Conservation (phyloP, 1,140 invertebrate species). For the Drosophila neocordata region DNA sequence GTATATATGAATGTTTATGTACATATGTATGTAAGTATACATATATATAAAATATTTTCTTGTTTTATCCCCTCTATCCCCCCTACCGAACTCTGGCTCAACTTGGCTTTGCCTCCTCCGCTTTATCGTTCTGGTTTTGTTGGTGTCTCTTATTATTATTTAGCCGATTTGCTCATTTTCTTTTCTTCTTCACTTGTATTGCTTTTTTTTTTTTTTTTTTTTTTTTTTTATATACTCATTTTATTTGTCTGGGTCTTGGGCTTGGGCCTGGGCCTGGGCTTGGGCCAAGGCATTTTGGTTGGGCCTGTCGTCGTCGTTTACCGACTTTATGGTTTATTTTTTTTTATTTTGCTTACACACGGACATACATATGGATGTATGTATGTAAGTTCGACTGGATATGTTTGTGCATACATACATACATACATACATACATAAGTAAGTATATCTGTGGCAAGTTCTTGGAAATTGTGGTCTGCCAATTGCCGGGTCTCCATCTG, state of each 20-base stretch:
- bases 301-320: slow-evolving; percentile 58
- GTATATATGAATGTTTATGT: neutral
- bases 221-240: slow-evolving; percentile 42
- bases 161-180: slow-evolving; percentile 56
- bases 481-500: slow-evolving; percentile 38
- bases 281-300: slow-evolving; percentile 16
- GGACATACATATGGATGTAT: slow-evolving; percentile 25
- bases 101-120: neutral
- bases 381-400: slow-evolving; percentile 4
- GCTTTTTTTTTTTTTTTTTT: no score
- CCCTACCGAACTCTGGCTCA: neutral
- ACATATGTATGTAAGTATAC: neutral
- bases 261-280: neutral
- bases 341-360: slow-evolving; percentile 24
- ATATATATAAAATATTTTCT: slow-evolving; percentile 1
- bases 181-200: slow-evolving; percentile 11
- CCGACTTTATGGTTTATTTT: slow-evolving; percentile 53
- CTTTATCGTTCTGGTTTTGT: slow-evolving; percentile 29
- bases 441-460: slow-evolving; percentile 51
- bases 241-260: slow-evolving; percentile 47
- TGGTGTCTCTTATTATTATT: slow-evolving; percentile 56
- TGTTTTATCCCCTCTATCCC: neutral
- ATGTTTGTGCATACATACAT: slow-evolving; percentile 15
- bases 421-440: slow-evolving; percentile 33
- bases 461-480: slow-evolving; percentile 62